Percentiles rank a stretch among this genome's conserved stretches.
Evolutionary conservation across 2,797 vertebrate genomes (phyloP).

Genomic region (Clamator glandarius): DNA sequence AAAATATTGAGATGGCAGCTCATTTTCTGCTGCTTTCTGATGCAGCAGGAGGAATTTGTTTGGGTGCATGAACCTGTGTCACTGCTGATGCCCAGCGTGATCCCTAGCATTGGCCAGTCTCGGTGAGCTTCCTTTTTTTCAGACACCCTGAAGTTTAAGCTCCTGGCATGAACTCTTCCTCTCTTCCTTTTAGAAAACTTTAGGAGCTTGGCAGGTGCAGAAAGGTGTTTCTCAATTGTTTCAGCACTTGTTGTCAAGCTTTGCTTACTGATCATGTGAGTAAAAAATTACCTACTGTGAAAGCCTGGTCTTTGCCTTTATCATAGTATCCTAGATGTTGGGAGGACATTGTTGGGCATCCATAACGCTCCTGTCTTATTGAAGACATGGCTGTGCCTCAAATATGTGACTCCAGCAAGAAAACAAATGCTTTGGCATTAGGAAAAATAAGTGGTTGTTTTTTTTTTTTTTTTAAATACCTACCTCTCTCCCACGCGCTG

Average conservation of each 20-base stretch:
- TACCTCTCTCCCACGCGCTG: background rate
- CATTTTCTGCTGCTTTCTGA: background rate
- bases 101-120: background rate
- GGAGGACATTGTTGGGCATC: background rate
- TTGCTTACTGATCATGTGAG: fast-evolving
- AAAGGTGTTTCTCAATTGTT: background rate
- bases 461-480: background rate
- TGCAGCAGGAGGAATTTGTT: background rate
- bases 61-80: background rate
- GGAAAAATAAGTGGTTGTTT: background rate
- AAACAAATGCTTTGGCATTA: background rate
- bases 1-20: background rate
- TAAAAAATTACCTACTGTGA: background rate
- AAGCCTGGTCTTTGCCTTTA: background rate
- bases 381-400: background rate
- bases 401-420: background rate
- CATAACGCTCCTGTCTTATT: background rate
- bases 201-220: background rate
- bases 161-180: background rate
- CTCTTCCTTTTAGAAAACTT: background rate
- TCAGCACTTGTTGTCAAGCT: background rate
- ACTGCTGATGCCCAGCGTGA: background rate
- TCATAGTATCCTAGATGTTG: background rate
- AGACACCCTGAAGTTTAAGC: background rate
- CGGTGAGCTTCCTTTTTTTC: background rate